Conservation (phyloP, 2,797 vertebrate genomes). For the Xenopus petersii region DNA sequence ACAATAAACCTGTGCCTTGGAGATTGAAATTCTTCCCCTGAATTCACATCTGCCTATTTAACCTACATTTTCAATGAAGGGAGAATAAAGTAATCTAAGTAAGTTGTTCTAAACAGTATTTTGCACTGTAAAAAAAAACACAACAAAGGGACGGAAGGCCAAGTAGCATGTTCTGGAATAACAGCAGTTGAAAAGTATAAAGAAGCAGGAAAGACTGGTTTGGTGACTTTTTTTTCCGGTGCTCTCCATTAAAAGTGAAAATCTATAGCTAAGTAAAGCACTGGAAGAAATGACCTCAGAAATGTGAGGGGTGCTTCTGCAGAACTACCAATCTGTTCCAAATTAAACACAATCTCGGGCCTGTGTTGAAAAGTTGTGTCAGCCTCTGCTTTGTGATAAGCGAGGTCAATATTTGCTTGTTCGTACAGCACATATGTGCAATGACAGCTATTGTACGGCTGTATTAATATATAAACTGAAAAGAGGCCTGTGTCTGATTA, state of each 20-base stretch:
- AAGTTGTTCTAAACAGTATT: not conserved
- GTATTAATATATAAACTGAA: slow-evolving; percentile 1
- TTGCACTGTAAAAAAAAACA: not conserved
- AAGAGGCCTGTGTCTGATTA: not conserved
- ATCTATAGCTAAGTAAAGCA: slow-evolving; percentile 7
- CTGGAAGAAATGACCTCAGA: slow-evolving; percentile 39
- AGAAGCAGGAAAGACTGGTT: slow-evolving; percentile 29
- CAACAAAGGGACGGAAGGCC: slow-evolving; percentile 5
- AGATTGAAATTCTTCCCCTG: not conserved
- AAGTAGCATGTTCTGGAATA: not conserved
- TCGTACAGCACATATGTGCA: slow-evolving; percentile 30
- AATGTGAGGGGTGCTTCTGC: slow-evolving; percentile 19
- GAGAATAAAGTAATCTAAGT: not conserved
- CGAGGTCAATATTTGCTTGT: slow-evolving; percentile 42
- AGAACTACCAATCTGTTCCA: slow-evolving; percentile 40
- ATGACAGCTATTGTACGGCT: slow-evolving; percentile 29
- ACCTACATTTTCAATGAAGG: not conserved
- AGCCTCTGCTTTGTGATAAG: slow-evolving; percentile 41
- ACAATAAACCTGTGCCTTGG: not conserved
- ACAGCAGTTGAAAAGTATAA: slow-evolving; percentile 4
- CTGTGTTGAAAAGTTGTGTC: slow-evolving; percentile 41
- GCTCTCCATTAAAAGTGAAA: slow-evolving; percentile 23
- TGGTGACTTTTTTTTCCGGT: slow-evolving; percentile 22
- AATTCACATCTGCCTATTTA: not conserved
- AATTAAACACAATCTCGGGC: slow-evolving; percentile 40